Base-by-base conservation (phyloP, 2,113 vertebrate species). In the Agapornis roseicollis region DNA sequence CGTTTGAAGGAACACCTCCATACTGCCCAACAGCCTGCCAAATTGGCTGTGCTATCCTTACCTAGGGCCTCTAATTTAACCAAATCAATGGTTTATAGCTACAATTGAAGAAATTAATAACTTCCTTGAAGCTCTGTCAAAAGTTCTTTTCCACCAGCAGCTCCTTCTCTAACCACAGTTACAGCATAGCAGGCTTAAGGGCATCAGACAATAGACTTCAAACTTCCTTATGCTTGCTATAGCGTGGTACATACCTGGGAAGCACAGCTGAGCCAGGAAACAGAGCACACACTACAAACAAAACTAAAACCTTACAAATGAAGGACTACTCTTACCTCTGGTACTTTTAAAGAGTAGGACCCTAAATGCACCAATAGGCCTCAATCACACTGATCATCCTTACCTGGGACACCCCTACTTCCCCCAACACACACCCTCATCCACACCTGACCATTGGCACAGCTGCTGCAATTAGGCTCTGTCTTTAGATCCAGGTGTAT, bases 261-360 rank as follows among this genome's bases (percentile, higher is more conserved):
- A 61, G 7, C 24, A 13, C 3, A 6, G 8, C n/a, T 12, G 3
- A 20, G 35, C 1, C 18, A 85, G 12, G 6, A 49, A 35, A 56
- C 6, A 10, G n/a, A 41, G 11, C n/a, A 55, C 37, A 22, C 3
- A 0, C 2, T 0, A 0, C 33, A 89, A 0, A 6, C 2, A 15
- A 58, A 1, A 0, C 35, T 31, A 24, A 37, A 77, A 37, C 13
- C 22, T 5, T 29, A n/a, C 0, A 20, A 31, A 37, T 0, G 1
- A 58, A 35, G 6, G 1, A 2, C 3, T 11, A 0, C 1, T 7
- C 0, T 14, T 41, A 9, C 44, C 33, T 37, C 50, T 28, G 37
- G 18, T 10, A 7, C 33, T 84, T 84, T 41, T 50, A 46, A 76
- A 71, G 13, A 11, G 11, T 37, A 22, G 16, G 37, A 17, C 11